Conservation (phyloP, 2,113 vertebrate species). For the Hippocampus zosterae region DNA sequence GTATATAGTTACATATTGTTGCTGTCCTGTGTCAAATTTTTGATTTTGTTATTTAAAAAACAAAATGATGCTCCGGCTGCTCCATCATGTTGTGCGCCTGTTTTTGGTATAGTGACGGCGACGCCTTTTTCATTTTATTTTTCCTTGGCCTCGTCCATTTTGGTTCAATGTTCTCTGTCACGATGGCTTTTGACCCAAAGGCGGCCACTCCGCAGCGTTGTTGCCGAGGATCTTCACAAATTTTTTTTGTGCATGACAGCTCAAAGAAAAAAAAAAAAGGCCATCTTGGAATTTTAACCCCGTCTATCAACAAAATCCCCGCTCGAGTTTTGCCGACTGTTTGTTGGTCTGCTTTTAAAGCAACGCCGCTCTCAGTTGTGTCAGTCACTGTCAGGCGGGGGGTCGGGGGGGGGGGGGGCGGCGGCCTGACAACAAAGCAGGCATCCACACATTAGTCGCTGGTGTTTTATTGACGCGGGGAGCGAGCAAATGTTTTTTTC, state of each 20-base stretch:
- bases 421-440: background rate
- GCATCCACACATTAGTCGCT: background rate
- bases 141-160: no score
- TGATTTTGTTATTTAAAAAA: no score
- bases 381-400: no score
- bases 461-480: background rate
- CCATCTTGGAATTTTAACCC: slow-evolving; percentile 6
- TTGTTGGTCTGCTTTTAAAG: background rate
- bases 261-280: background rate
- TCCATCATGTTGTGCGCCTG: background rate
- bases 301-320: background rate
- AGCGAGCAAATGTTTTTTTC: background rate
- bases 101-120: no score
- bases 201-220: background rate
- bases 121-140: no score
- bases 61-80: no score
- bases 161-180: no score
- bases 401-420: background rate
- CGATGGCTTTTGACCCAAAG: background rate
- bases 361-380: slow-evolving; percentile 2
- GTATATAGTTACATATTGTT: no score
- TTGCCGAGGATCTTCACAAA: background rate
- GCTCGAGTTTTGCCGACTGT: background rate
- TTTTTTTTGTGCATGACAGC: background rate
- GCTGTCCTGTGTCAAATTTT: no score